A percentile compares a stretch with the other conserved stretches of the same genome.
Evolutionary conservation across 2,888 invertebrate species (phyloP).

Genomic region (Apoderus coryli): DNA sequence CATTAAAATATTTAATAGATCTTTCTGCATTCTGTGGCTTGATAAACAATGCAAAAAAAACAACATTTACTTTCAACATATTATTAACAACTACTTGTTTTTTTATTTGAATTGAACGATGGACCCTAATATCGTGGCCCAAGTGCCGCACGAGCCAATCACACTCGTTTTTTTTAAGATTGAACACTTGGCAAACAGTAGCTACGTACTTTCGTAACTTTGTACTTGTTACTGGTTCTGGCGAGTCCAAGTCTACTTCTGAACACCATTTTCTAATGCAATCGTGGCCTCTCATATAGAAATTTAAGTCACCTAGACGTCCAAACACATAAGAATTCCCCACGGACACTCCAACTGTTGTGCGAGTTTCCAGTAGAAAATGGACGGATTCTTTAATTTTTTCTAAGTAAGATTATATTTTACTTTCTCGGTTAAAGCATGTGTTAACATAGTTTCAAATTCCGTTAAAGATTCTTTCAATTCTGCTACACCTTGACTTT

Average conservation of each 20-base stretch:
- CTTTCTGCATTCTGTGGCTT: too few species aligned
- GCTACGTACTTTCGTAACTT: constrained; percentile 21
- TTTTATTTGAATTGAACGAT: too few species aligned
- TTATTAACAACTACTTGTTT: too few species aligned
- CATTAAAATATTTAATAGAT: too few species aligned
- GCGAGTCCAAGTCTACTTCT: constrained; percentile 12
- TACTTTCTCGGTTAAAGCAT: constrained; percentile 14
- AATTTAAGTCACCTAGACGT: constrained; percentile 5
- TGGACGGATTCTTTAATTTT: too few species aligned
- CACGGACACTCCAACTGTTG: constrained; percentile 6
- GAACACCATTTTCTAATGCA: constrained; percentile 11
- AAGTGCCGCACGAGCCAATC: constrained; percentile 21
- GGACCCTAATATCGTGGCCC: constrained; percentile 19
- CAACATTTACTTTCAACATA: too few species aligned
- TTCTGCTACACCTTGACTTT: constrained; percentile 14
- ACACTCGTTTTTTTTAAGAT: constrained; percentile 18
- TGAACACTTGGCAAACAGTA: constrained; percentile 20
- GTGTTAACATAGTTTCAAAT: constrained; percentile 14
- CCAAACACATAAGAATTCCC: constrained; percentile 15
- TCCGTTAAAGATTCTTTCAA: constrained; percentile 12
- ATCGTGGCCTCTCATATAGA: constrained; percentile 14
- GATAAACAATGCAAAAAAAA: too few species aligned
- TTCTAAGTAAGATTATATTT: constrained; percentile 14
- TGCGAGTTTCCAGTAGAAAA: constrained; percentile 8
- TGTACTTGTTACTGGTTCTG: constrained; percentile 17